These are phyloP conservation scores for Enhydra lutris DNA, from an alignment of 2,113 vertebrate species.

Conservation along the genomic window DNA sequence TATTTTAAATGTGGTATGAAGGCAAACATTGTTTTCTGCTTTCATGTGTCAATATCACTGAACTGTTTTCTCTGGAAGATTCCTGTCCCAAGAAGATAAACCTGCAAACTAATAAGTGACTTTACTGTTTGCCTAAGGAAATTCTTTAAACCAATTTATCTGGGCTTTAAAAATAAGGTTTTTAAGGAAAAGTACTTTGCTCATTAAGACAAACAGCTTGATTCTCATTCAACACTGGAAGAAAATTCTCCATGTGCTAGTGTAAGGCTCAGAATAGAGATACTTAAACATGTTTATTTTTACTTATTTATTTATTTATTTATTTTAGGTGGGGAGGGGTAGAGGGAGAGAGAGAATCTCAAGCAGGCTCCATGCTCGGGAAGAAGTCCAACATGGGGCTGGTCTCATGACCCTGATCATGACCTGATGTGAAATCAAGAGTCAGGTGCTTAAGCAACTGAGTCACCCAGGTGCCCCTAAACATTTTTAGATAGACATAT, in stretches of 20 bases:
- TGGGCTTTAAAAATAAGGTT: not conserved
- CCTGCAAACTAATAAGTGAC: not conserved
- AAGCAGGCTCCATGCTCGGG: not conserved
- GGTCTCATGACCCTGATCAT: not conserved
- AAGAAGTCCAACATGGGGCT: not conserved
- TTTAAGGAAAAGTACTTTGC: not conserved
- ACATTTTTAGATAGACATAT: not conserved
- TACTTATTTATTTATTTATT: not conserved
- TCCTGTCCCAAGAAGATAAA: not conserved
- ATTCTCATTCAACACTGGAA: not conserved
- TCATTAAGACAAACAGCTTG: not conserved
- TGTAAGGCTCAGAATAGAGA: not conserved
- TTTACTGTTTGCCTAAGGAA: not conserved
- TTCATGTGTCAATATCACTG: not conserved
- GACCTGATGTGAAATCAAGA: not conserved
- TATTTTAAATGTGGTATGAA: not conserved
- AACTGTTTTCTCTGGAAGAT: not conserved
- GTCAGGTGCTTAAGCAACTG: not conserved
- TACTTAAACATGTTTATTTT: not conserved
- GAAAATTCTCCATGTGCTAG: not conserved
- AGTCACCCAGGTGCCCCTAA: not conserved
- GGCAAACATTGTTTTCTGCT: not conserved
- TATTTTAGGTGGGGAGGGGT: not conserved
- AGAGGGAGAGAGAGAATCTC: not conserved
- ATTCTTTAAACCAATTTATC: not conserved